Base-by-base conservation (phyloP, 2,113 vertebrate species). In the Onychorhynchus coronatus region DNA sequence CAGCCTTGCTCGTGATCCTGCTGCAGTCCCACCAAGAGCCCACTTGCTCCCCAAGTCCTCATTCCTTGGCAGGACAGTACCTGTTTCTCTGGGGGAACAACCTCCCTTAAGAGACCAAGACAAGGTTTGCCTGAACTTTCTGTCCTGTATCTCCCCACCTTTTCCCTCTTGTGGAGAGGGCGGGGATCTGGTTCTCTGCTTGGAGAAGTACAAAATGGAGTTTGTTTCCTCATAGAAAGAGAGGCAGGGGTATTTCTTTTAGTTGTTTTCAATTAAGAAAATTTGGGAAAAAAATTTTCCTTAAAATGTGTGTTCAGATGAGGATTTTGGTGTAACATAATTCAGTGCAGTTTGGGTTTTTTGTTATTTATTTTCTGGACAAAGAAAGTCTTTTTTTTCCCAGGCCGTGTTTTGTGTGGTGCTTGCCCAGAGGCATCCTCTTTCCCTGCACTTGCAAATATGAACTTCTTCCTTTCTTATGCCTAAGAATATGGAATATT, bases 171-270 rank as follows among this genome's bases (percentile, higher is more conserved):
- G 14, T 37, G 19, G 9, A 61, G 33, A 21, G 13, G 5, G 3
- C 22, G 27, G 53, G 42, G 25, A 46, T 73, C 25, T 47, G 35
- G 3, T 33, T 90, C 49, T 50, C 23, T 37, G 19, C 35, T 68
- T 67, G 42, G 41, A 80, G 37, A 67, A 66, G 20, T 2, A 74
- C 17, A 39, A 94, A 77, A 53, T 0, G 3, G 23, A 41, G 37
- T n/a, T 89, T 89, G 19, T 39, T 77, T 92, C 49, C 20, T 83
- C 39, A 14, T 7, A 58, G 31, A 66, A 88, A 46, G 16, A 4
- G 5, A 1, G 1, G 4, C 1, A 3, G 2, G 27, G 12, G 3
- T 63, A 50, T 59, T 86, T 62, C 4, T 68, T 39, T 46, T 50
- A 50, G 22, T 42, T 87, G 39, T 67, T 88, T 92, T 88, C 30